Evolutionary conservation across 2,113 vertebrate genomes (phyloP), one percentile per base, ranked within the genome.

Genomic region (Rhodinocichla rosea): DNA sequence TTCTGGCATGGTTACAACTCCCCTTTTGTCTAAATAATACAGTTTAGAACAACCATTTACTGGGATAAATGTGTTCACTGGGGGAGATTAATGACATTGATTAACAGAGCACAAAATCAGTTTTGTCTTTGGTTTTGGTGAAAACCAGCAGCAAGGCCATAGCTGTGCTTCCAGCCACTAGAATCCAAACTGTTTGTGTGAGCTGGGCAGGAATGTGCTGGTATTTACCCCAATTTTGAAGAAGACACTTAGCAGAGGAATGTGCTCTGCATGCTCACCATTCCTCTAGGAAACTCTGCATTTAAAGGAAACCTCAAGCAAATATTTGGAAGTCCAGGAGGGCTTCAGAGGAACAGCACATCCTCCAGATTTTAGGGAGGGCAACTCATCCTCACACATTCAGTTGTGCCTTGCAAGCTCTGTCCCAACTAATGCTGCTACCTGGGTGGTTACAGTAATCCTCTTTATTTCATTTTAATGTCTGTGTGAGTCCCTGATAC

Each of bases 181-280:
- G 39, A 75, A 87, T 44, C 53, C 59, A 26, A 69, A 17, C 27
- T 33, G 35, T 62, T 40, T 75, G 73, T 80, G 67, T 82, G 85
- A 91, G 76, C 60, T 77, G 83, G 82, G 68, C 79, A 86, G 68
- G 93, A 93, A 96, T 86, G 76, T 71, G 37, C 79, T 95, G 90
- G 39, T 81, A 78, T 94, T 83, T 93, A 77, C 90, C 76, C 93
- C 26, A 26, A 49, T 80, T 90, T 62, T 87, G 81, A 63, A 88
- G 94, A 88, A 55, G 44, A 84, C n/a, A 35, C 67, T 95, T 45
- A 85, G 35, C 39, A 70, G 68, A 88, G 86, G 91, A 92, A 95
- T 92, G 94, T 37, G 47, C 62, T 93, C 76, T 92, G 82, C 59
- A 0, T 95, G 85, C 76, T 96, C 32, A 0, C 65, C 87, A 71